Percentiles rank a stretch among this genome's conserved stretches.
phyloP scores from a whole-genome alignment of 1,140 invertebrate genomes.

The Protaetia brevitarsis region DNA sequence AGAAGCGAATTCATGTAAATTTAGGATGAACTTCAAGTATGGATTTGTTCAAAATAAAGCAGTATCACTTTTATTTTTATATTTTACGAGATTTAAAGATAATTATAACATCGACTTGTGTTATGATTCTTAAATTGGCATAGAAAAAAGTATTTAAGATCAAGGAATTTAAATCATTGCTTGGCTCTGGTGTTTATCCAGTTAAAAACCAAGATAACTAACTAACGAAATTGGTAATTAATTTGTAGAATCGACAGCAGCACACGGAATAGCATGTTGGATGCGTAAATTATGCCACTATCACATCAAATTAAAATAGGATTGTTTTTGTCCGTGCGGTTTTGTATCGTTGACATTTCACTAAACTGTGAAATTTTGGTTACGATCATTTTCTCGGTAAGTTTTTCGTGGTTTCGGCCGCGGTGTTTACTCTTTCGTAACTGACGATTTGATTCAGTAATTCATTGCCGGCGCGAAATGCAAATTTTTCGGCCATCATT shows the following conservation, averaged over 20 bases:
- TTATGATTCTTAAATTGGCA: too few relatives aligned
- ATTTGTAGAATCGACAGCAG: background rate
- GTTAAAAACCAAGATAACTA: too few relatives aligned
- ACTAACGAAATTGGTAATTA: too few relatives aligned
- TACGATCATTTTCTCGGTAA: conserved; percentile 24
- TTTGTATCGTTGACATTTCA: conserved; percentile 23
- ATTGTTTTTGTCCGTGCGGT: conserved; percentile 21
- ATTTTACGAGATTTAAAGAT: too few relatives aligned
- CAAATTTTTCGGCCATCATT: background rate
- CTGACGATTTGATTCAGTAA: conserved; percentile 20
- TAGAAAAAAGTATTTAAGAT: too few relatives aligned
- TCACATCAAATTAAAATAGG: conserved; percentile 11
- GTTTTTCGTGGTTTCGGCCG: conserved; percentile 21
- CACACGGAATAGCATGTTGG: background rate
- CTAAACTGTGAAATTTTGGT: conserved; percentile 25
- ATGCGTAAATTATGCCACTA: background rate
- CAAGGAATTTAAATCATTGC: too few relatives aligned
- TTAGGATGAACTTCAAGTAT: too few relatives aligned
- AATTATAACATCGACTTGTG: too few relatives aligned
- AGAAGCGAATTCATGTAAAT: too few relatives aligned
- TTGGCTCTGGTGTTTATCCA: too few relatives aligned
- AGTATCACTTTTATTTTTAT: too few relatives aligned
- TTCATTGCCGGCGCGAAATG: conserved; percentile 11
- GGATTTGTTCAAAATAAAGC: too few relatives aligned
- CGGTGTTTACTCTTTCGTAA: conserved; percentile 18